Percentiles rank a stretch among this genome's conserved stretches.
Conservation (phyloP, 2,113 vertebrate species). For the Tor tambroides region DNA sequence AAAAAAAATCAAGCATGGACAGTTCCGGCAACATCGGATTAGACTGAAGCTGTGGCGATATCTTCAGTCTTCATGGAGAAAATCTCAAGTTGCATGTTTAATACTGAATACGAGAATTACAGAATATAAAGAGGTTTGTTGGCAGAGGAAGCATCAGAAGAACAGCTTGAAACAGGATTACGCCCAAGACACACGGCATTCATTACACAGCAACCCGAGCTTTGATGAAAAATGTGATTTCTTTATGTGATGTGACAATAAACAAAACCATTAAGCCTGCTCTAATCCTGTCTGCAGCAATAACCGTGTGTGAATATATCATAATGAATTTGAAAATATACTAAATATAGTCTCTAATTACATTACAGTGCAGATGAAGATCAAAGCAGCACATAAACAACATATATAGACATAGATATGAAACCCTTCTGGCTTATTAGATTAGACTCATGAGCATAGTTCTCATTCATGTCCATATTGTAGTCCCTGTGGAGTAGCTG, state of each 20-base stretch:
- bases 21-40: no score
- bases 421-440: background rate
- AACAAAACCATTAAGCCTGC: background rate
- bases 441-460: no score
- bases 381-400: background rate
- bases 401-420: no score
- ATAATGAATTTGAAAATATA: background rate
- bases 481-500: background rate
- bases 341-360: background rate
- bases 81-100: background rate
- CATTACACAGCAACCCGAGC: background rate
- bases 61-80: no score
- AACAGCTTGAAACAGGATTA: conserved; percentile 64
- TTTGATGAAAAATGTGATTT: background rate
- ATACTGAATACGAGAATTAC: background rate
- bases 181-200: background rate
- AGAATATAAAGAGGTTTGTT: no score
- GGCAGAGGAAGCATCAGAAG: no score
- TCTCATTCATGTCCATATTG: conserved; percentile 30
- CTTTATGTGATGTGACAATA: background rate
- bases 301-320: background rate
- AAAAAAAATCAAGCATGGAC: no score
- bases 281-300: background rate
- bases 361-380: background rate
- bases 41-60: no score